Base-by-base conservation (phyloP, 2,888 invertebrate species). In the Pollenia amentaria region DNA sequence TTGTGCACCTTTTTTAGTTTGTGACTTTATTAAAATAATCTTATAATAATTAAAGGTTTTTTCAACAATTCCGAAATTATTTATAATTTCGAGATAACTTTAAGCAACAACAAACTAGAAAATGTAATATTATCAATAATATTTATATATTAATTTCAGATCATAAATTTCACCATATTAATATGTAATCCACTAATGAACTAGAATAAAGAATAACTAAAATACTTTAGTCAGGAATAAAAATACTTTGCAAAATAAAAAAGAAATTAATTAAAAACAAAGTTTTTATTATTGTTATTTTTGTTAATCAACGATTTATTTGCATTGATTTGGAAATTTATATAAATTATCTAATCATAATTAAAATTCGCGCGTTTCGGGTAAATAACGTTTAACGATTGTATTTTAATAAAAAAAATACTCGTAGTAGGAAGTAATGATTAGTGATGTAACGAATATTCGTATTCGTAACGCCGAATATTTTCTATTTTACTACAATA, bases 341-440 rank as follows among this genome's bases (percentile, higher is more conserved):
- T 29, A 69, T 21, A 38, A 69, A 38, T 69, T 51, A 69, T 69
- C 69, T 69, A 69, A 69, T 69, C 69, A 51, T 1, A 69, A 11
- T 3, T n/a, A 16, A 62, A 62, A 7, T 40, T 16, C 16, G 10
- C 38, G 62, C 10, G 8, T 7, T 62, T 16, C 7, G 14, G 8
- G 14, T 38, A 38, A 38, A 57, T 57, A 29, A 6, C 6, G 29
- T 42, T 14, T 14, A 65, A 21, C 65, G 14, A 48, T 29, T 29
- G 29, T 29, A 29, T 3, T 3, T 29, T 29, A 3, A 29, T 29
- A 29, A 29, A 29, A 29, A 29, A 6, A 1, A 29, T n/a, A n/a
- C n/a, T n/a, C n/a, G 6, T 29, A 29, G 0, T 29, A 29, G 29
- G 6, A 29, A 29, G 29, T 29, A 29, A 6, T 29, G 29, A 29